Evolutionary conservation across 2,113 vertebrate genomes (phyloP), one percentile per base, ranked within the genome.

Genomic region (Ameiurus melas): DNA sequence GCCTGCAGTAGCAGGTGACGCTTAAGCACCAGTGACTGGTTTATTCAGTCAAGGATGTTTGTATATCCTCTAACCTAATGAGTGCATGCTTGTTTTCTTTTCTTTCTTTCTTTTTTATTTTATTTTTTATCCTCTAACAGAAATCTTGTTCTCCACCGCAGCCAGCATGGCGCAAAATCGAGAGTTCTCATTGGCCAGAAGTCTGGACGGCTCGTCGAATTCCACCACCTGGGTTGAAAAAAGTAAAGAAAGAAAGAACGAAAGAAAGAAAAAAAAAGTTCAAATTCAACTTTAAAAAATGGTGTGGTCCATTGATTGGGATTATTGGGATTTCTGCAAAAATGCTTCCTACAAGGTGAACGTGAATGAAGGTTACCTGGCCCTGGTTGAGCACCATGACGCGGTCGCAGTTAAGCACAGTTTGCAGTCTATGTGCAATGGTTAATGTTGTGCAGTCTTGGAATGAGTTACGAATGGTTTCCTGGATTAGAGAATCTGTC

Each of bases 381-480:
- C 98, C 98, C 89, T 97, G 97, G 87, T 95, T 96, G 90, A 99
- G 96, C 94, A 98, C 98, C 97, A 99, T 98, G 92, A 99, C 97
- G 89, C 98, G 96, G 87, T 99, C 97, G 0, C 95, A 98, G 93
- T 94, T 95, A 36, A 99, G 95, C 17, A 99, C 97, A 0, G 97
- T 97, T 81, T 98, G 97, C 82, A 99, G 93, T 77, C 98, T 96
- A 86, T 99, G 98, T 78, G 98, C 97, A 33, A 99, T 98, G 1
- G 97, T 99, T 88, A 99, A 92, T 92, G 97, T 99, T 89, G 98
- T 99, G 94, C 97, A 98, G 93, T 97, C 96, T 39, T 96, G 95
- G 90, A 98, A 99, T 0, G 97, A 97, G 85, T 94, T 96, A 91
- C 98, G 94, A 93, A 99, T 97, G 7, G 97, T 98, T 93, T 99